Percentiles rank a stretch among this genome's conserved stretches.
Conservation (phyloP, 2,888 invertebrate species). For the Chydorus sphaericus region DNA sequence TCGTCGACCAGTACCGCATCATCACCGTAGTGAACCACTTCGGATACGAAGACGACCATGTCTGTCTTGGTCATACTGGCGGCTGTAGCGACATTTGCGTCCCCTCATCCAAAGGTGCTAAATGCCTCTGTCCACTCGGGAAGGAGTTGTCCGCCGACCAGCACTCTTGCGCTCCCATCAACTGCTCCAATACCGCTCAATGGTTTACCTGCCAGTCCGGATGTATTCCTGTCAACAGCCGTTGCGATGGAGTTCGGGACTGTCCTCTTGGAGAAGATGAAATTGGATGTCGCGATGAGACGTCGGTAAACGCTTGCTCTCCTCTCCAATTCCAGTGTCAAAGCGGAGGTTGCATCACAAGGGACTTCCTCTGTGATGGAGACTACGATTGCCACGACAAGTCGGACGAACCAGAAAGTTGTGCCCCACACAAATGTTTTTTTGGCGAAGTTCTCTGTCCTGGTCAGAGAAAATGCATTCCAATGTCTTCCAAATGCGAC, state of each 20-base stretch:
- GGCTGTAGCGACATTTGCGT: slow-evolving; percentile 9
- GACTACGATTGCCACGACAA: slow-evolving; percentile 40
- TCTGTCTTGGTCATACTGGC: not conserved
- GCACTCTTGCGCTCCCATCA: not conserved
- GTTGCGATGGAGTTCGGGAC: slow-evolving; percentile 23
- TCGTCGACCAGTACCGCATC: not conserved
- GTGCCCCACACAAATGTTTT: not conserved
- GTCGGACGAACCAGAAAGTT: slow-evolving; percentile 36
- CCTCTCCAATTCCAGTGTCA: slow-evolving; percentile 41
- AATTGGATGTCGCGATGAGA: not conserved
- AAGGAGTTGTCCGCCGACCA: not conserved
- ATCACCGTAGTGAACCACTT: not conserved
- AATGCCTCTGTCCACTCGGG: not conserved
- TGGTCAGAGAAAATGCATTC: slow-evolving; percentile 41
- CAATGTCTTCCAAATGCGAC: slow-evolving; percentile 41
- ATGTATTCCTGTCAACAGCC: slow-evolving; percentile 21
- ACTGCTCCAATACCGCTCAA: slow-evolving; percentile 13
- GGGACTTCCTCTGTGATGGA: slow-evolving; percentile 42
- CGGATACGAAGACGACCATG: not conserved
- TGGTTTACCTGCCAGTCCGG: slow-evolving; percentile 48
- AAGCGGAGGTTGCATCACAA: slow-evolving; percentile 39
- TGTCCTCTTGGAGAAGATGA: slow-evolving; percentile 23
- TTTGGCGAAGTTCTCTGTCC: not conserved
- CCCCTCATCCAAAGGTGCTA: not conserved
- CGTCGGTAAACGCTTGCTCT: slow-evolving; percentile 26